These are phyloP conservation scores for Philhelius pedissequus DNA, from an alignment of 2,888 invertebrate genomes.

Conservation along the genomic window DNA sequence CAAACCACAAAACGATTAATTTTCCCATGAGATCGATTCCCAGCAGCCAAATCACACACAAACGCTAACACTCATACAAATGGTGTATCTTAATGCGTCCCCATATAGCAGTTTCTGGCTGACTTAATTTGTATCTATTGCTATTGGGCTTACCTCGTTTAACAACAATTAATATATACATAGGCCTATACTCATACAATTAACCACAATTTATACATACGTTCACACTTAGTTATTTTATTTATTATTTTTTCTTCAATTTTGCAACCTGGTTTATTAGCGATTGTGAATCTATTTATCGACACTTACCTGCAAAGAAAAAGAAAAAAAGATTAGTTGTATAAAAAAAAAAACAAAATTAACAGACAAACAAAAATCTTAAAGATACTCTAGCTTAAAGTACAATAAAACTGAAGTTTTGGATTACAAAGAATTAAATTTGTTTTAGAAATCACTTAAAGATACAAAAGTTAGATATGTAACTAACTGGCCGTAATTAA, in stretches of 20 bases:
- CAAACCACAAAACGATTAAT: conserved; percentile 64
- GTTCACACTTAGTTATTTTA: not conserved
- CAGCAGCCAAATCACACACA: not conserved
- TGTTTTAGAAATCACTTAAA: not conserved
- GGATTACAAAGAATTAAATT: not conserved
- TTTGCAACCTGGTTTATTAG: conserved; percentile 6
- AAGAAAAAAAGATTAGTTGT: conserved; percentile 7
- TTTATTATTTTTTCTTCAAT: not conserved
- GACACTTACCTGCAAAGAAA: conserved; percentile 63
- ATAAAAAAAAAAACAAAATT: not conserved
- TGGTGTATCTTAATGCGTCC: not conserved
- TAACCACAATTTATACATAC: conserved; percentile 43
- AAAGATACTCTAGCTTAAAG: conserved; percentile 1
- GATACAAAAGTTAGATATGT: conserved; percentile 38
- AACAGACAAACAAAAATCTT: conserved; percentile 24
- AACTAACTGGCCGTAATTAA: conserved; percentile 32
- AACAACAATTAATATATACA: conserved; percentile 40
- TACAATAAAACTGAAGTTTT: conserved; percentile 22
- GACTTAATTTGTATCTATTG: conserved; percentile 30
- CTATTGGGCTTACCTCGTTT: conserved; percentile 49
- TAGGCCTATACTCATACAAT: conserved; percentile 6
- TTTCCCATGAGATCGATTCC: conserved; percentile 60
- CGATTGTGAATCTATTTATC: conserved; percentile 28
- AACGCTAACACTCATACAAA: not conserved
- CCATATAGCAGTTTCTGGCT: not conserved